Conservation (phyloP, 1,140 invertebrate genomes). For the Solenopsis invicta region DNA sequence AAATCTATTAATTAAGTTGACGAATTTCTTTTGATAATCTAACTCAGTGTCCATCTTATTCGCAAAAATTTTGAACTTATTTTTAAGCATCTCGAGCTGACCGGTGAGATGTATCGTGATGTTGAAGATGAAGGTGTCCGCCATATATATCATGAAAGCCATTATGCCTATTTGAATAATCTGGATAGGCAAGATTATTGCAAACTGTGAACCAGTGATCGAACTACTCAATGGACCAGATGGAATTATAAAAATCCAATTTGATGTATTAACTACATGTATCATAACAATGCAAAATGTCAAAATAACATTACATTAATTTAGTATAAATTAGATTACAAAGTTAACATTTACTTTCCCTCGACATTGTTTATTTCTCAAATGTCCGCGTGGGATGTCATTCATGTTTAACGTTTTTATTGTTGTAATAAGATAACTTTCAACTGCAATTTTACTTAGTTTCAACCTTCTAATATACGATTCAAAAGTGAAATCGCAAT, state of each 20-base stretch:
- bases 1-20: slow-evolving; percentile 31
- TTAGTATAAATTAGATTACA: not conserved
- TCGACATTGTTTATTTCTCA: too few species aligned
- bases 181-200: not conserved
- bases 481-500: too few species aligned
- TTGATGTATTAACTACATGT: not conserved
- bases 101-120: slow-evolving; percentile 21
- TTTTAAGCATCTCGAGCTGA: slow-evolving; percentile 43
- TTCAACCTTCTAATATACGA: too few species aligned
- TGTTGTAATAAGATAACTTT: too few species aligned
- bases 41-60: not conserved
- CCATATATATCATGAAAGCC: not conserved
- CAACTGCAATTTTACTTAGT: too few species aligned
- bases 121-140: slow-evolving; percentile 30
- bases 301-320: not conserved
- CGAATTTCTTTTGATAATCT: slow-evolving; percentile 41
- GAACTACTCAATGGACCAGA: not conserved
- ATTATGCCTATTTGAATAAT: not conserved
- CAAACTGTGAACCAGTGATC: slow-evolving; percentile 15
- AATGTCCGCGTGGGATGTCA: too few species aligned
- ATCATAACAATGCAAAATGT: not conserved
- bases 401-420: too few species aligned
- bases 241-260: slow-evolving; percentile 13
- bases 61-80: not conserved
- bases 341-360: not conserved